Evolutionary conservation across 2,888 invertebrate genomes (phyloP), one percentile per base, ranked within the genome.

Genomic region (Eustalomyia histrio): DNA sequence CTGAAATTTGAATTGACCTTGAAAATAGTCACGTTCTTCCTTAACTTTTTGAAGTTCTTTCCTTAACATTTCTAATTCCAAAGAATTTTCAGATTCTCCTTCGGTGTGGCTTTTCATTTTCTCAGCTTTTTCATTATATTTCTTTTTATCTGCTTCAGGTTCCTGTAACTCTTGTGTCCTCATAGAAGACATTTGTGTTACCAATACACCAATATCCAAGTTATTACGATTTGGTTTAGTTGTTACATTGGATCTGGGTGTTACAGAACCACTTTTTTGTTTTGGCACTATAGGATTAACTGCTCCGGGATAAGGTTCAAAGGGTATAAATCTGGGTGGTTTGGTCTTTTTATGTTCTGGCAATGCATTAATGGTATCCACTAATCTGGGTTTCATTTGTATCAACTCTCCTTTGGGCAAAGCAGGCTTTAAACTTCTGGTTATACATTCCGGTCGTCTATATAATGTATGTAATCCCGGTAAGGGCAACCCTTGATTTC

Each of bases 301-400:
- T 64, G 97, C 96, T 16, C 94, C 96, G 86, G 96, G 94, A 87
- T 97, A 97, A 0, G 97, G 97, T 87, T 97, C 97, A 85, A 95
- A 96, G 0, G 97, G 97, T 43, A 97, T 93, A 89, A 97, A 97
- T 87, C 95, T 96, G 0, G 96, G 96, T 84, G 94, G 94, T 86
- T 92, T 91, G 0, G 86, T 87, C 83, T 88, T 90, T 50, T 88
- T 89, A 63, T 89, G 87, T 18, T 88, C 88, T 5, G 87, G 85
- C 52, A 85, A 57, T 7, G 67, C 61, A 24, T 67, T 65, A 0
- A 71, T 43, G 3, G 84, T 83, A 3, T 76, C 60, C 16, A 94
- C 91, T 81, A 94, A 91, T 85, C 93, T 94, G 12, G 95, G 94
- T 63, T 94, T 91, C 71, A 94, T 88, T 84, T 92, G 92, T n/a